Percentiles rank a stretch among this genome's conserved stretches.
Conservation (phyloP, 2,797 vertebrate species). For the Uromys caudimaculatus region DNA sequence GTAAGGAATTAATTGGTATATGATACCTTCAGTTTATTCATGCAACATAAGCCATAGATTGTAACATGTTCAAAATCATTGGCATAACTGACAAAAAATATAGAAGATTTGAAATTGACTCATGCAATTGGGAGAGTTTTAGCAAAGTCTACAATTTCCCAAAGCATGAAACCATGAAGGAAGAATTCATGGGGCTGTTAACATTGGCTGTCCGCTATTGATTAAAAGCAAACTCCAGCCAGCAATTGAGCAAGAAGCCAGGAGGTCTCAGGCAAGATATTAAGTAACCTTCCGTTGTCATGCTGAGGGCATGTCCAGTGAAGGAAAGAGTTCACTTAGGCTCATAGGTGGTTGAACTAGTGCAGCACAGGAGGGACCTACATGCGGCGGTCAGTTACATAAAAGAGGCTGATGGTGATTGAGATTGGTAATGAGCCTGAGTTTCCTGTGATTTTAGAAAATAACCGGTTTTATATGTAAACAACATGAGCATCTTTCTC, state of each 20-base stretch:
- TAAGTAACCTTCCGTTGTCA: neutral
- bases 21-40: neutral
- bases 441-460: neutral
- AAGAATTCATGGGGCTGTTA: neutral
- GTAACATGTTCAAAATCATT: neutral
- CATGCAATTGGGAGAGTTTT: neutral
- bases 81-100: neutral
- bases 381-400: neutral
- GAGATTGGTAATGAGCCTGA: neutral
- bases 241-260: neutral
- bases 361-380: rapidly evolving
- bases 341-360: rapidly evolving
- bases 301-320: neutral
- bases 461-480: neutral
- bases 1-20: neutral
- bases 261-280: neutral
- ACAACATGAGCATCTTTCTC: neutral
- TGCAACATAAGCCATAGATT: neutral
- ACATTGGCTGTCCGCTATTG: neutral
- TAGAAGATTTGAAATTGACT: rapidly evolving
- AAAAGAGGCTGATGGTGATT: neutral
- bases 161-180: neutral
- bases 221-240: neutral
- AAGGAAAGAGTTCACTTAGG: neutral
- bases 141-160: neutral